Percentiles rank a stretch among this genome's conserved stretches.
Conservation (phyloP, 2,888 invertebrate species). For the Agrypnus murinus region DNA sequence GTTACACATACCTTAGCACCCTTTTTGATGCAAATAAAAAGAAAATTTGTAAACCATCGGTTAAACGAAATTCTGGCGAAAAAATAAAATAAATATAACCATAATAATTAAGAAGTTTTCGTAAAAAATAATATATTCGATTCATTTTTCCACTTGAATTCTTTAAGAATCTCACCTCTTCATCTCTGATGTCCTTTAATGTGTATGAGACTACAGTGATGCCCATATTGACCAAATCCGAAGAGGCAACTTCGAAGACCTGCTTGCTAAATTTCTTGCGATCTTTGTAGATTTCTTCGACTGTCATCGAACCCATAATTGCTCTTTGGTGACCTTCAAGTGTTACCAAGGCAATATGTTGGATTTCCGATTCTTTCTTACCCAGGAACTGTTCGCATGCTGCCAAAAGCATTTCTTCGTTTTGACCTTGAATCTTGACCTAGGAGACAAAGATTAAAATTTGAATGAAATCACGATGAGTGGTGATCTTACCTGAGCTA, state of each 20-base stretch:
- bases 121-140: conserved; percentile 17
- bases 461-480: no score
- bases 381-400: conserved; percentile 97
- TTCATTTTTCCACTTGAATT: conserved; percentile 20
- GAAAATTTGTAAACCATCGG: conserved; percentile 52
- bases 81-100: conserved; percentile 26
- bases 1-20: conserved; percentile 78
- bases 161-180: conserved; percentile 81
- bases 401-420: conserved; percentile 90
- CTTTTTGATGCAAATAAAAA: conserved; percentile 72
- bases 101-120: conserved; percentile 32
- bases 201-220: conserved; percentile 97
- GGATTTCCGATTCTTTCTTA: conserved; percentile 90
- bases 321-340: conserved; percentile 95
- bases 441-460: conserved; percentile 63
- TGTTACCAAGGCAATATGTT: conserved; percentile 92
- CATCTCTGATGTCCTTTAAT: conserved; percentile 94
- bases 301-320: conserved; percentile 98
- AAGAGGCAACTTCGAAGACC: conserved; percentile 96
- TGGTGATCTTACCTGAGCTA: conserved; percentile 95
- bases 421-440: conserved; percentile 93
- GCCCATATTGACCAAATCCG: conserved; percentile 96
- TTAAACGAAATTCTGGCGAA: conserved; percentile 45
- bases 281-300: conserved; percentile 97
- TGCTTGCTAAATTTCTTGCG: conserved; percentile 96